Base-by-base conservation (phyloP, 2,888 invertebrate genomes). In the Notodonta dromedarius region DNA sequence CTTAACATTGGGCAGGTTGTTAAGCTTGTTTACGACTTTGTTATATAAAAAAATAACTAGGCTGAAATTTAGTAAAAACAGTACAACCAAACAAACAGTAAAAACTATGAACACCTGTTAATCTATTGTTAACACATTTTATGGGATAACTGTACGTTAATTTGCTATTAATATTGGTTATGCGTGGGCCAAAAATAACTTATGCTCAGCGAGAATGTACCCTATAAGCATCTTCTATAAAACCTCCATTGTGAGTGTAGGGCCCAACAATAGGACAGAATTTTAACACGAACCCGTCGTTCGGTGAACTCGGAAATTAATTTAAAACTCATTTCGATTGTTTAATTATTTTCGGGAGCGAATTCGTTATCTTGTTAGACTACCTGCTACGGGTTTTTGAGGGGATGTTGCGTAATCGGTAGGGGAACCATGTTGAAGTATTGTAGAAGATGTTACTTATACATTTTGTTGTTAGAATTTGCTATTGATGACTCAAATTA, bases 281-380 rank as follows among this genome's bases (percentile, higher is more conserved):
- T 73, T 67, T 60, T 59, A 66, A 70, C 62, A 69, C 67, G 64
- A 67, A 48, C 62, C 62, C 64, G 66, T 62, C 54, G 63, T 68
- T 60, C 65, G 63, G 50, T 65, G 71, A 70, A 70, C 70, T 63
- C 66, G 59, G 67, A 79, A 82, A 80, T 81, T 83, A 83, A 80
- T 84, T 82, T 74, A 63, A 59, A 79, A 79, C 73, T 80, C 73
- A 78, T 78, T 74, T 73, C 69, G 72, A 77, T 70, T 66, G 73
- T 69, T 75, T 80, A 74, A 79, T 77, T 74, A 74, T 72, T 71
- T 69, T 68, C 57, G 62, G 53, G 59, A 60, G 66, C 60, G 55
- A 73, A 73, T 61, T 74, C 65, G 54, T 51, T 63, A 75, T 70
- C 70, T 66, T 63, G 63, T 64, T 65, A 48, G 56, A 50, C 56